Conservation (phyloP, 2,113 vertebrate genomes). For the Meriones unguiculatus region DNA sequence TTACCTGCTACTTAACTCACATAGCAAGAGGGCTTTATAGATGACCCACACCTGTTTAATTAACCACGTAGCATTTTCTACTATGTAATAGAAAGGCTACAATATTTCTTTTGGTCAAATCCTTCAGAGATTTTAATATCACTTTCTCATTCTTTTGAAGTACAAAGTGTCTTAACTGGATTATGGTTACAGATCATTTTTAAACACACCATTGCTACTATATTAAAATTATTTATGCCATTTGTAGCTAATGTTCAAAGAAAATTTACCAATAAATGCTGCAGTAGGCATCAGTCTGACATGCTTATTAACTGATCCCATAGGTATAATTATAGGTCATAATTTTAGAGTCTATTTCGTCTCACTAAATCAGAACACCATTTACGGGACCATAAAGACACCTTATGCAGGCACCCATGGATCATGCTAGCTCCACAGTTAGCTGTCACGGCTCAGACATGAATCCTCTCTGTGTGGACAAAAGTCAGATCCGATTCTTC, state of each 20-base stretch:
- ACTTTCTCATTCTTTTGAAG: not conserved
- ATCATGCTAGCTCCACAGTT: not conserved
- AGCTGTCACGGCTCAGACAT: not conserved
- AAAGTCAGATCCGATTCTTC: rapidly evolving
- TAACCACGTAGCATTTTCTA: not conserved
- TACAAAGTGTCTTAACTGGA: not conserved
- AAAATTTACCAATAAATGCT: not conserved
- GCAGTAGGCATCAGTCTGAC: conserved; percentile 8
- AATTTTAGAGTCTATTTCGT: not conserved
- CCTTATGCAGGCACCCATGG: rapidly evolving
- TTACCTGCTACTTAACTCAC: rapidly evolving
- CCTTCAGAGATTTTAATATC: not conserved
- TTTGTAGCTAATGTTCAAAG: not conserved
- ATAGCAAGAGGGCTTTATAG: rapidly evolving
- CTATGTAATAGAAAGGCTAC: conserved; percentile 25
- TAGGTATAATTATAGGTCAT: not conserved
- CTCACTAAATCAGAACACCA: not conserved
- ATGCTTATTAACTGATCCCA: not conserved
- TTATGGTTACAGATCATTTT: not conserved
- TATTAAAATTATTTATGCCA: not conserved
- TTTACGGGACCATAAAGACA: not conserved
- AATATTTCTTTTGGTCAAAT: not conserved
- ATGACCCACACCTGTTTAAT: not conserved
- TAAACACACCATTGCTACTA: not conserved
- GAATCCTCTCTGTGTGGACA: rapidly evolving